Evolutionary conservation across 2,888 invertebrate genomes (phyloP).

Genomic region (Spicauda simplicius): DNA sequence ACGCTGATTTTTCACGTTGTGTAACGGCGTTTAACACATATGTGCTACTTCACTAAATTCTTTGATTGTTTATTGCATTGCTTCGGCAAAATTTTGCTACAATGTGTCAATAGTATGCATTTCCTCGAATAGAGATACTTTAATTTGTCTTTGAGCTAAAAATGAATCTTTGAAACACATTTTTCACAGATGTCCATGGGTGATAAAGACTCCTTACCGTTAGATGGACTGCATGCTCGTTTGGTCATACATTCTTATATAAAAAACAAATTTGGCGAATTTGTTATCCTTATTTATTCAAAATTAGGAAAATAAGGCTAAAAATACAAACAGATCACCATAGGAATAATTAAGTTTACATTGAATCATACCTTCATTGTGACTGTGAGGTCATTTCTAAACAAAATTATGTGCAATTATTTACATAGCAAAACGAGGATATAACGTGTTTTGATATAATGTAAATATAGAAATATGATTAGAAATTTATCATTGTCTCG

Average conservation of each 20-base stretch:
- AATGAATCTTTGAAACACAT: too few relatives aligned
- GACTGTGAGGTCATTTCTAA: not conserved
- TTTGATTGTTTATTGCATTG: not conserved
- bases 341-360: not conserved
- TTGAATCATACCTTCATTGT: not conserved
- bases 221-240: too few relatives aligned
- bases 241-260: too few relatives aligned
- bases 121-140: too few relatives aligned
- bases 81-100: not conserved
- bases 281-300: not conserved
- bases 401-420: not conserved
- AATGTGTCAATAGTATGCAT: not conserved
- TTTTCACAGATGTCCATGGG: too few relatives aligned
- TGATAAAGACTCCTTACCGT: too few relatives aligned
- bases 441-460: too few relatives aligned
- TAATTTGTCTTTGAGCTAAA: too few relatives aligned
- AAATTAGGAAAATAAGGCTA: not conserved
- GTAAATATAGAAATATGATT: too few relatives aligned
- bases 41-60: not conserved
- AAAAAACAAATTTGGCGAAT: not conserved
- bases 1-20: slow-evolving; percentile 18
- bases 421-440: too few relatives aligned
- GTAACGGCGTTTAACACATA: not conserved
- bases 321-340: not conserved
- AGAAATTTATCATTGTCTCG: too few relatives aligned